Percentiles rank a stretch among this genome's conserved stretches.
Conservation (phyloP, 1,140 invertebrate genomes). For the Choristoneura fumiferana region DNA sequence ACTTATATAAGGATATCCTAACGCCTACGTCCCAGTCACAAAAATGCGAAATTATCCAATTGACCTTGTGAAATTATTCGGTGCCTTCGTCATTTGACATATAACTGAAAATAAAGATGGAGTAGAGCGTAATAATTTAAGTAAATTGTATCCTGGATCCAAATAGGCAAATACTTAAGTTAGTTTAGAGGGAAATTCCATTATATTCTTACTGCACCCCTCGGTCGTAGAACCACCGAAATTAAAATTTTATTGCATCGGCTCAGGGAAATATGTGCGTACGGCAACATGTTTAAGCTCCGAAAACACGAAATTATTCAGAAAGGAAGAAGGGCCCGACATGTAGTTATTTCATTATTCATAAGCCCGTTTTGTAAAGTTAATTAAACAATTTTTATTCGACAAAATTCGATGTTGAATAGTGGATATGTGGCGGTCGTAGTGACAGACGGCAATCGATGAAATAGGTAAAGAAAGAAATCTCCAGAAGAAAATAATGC, state of each 20-base stretch:
- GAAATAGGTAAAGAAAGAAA: too few relatives aligned
- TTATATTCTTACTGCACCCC: slow-evolving; percentile 7
- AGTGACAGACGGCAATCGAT: too few relatives aligned
- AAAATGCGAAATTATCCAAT: not conserved
- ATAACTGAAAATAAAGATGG: not conserved
- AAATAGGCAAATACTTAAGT: too few relatives aligned
- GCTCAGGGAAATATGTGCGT: slow-evolving; percentile 33
- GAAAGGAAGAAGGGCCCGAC: slow-evolving; percentile 56
- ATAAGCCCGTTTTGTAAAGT: slow-evolving; percentile 45
- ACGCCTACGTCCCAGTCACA: slow-evolving; percentile 40
- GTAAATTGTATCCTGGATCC: too few relatives aligned
- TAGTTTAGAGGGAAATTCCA: not conserved
- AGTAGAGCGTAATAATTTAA: not conserved
- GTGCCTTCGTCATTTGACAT: not conserved
- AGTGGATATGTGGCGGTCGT: too few relatives aligned
- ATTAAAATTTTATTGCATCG: slow-evolving; percentile 46
- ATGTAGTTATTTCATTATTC: slow-evolving; percentile 53
- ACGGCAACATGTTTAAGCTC: slow-evolving; percentile 61
- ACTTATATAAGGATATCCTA: slow-evolving; percentile 69
- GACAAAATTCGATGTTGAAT: slow-evolving; percentile 15
- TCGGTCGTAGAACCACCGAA: slow-evolving; percentile 19
- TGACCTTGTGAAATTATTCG: slow-evolving; percentile 14
- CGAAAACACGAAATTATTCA: slow-evolving; percentile 67
- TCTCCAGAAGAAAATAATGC: too few relatives aligned
- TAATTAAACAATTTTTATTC: slow-evolving; percentile 25